phyloP scores from a whole-genome alignment of 2,797 vertebrate genomes.

The Discoglossus pictus region DNA sequence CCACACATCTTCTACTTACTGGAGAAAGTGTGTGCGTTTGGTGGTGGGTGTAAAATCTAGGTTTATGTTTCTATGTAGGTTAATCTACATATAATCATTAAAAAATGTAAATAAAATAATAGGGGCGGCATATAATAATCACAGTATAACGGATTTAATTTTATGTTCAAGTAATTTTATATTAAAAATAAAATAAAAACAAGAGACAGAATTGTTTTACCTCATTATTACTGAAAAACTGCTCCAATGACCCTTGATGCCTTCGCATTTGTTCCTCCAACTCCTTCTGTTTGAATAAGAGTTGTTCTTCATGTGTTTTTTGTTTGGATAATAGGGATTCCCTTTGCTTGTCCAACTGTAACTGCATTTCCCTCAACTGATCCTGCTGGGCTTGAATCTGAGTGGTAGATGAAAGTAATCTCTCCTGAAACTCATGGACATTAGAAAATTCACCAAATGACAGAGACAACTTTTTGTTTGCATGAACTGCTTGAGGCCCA shows the following conservation, averaged over 20 bases:
- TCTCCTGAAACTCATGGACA: neutral
- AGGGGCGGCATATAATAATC: neutral
- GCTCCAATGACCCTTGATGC: constrained; percentile 71
- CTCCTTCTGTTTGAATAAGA: constrained; percentile 57
- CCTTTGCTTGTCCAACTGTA: constrained; percentile 58
- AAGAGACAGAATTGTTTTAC: constrained; percentile 61
- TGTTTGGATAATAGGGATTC: constrained; percentile 60
- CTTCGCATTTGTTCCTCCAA: constrained; percentile 67
- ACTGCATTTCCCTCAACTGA: constrained; percentile 64
- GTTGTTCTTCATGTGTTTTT: constrained; percentile 60
- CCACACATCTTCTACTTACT: too few relatives aligned
- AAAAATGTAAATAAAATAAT: neutral
- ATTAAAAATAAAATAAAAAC: neutral
- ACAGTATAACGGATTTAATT: too few relatives aligned
- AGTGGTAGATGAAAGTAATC: constrained; percentile 18
- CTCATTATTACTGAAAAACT: constrained; percentile 64
- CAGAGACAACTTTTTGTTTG: neutral
- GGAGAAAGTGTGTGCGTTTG: too few relatives aligned
- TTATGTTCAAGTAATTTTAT: too few relatives aligned
- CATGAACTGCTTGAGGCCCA: constrained; percentile 20
- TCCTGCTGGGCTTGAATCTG: constrained; percentile 61
- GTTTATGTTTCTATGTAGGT: too few relatives aligned
- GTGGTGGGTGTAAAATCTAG: too few relatives aligned
- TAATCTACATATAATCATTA: too few relatives aligned
- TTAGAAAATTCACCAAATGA: constrained; percentile 1